phyloP scores from a whole-genome alignment of 1,140 invertebrate genomes.

The Papilio polyxenes region DNA sequence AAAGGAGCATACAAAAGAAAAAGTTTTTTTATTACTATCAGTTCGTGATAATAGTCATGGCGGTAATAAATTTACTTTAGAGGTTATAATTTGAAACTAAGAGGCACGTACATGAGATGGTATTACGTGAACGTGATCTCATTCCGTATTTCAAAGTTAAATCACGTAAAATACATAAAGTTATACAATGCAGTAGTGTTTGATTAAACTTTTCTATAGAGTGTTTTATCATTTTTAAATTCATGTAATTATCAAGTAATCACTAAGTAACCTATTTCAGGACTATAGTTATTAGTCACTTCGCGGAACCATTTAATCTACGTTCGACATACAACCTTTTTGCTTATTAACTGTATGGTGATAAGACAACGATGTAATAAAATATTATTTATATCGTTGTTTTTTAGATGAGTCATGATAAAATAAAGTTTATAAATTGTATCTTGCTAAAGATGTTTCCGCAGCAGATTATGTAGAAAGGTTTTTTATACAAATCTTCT shows the following conservation, averaged over 20 bases:
- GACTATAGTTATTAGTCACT: neutral
- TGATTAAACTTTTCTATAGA: neutral
- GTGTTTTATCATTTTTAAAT: neutral
- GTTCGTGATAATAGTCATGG: neutral
- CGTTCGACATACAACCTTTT: neutral
- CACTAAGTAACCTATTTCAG: neutral
- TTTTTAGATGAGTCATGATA: no score
- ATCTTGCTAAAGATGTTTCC: neutral
- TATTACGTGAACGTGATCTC: constrained; percentile 17
- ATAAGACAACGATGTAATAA: no score
- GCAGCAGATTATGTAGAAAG: neutral
- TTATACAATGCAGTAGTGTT: neutral
- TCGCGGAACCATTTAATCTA: neutral
- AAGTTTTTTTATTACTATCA: neutral
- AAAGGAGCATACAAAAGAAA: neutral
- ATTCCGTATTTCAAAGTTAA: constrained; percentile 22
- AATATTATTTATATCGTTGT: no score
- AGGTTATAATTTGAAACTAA: constrained; percentile 11
- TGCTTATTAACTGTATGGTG: neutral
- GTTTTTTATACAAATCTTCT: neutral
- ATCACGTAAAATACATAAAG: constrained; percentile 27
- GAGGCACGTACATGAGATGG: constrained; percentile 12
- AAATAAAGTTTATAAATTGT: no score
- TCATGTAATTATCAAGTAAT: neutral
- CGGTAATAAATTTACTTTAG: constrained; percentile 4